These are phyloP conservation scores for Formica aserva DNA, from an alignment of 2,888 invertebrate genomes.

Conservation along the genomic window DNA sequence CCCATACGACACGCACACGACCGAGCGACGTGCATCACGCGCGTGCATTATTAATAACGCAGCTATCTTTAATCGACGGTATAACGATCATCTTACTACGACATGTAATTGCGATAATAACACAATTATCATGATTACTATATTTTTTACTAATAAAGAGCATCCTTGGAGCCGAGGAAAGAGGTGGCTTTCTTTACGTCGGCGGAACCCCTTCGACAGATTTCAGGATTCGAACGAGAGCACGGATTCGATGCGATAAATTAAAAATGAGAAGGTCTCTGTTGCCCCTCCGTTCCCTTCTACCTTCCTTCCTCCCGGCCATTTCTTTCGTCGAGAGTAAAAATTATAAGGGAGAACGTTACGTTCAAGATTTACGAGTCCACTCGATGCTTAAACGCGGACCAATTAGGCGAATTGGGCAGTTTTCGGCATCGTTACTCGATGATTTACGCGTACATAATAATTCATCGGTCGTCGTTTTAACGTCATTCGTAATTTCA, in stretches of 20 bases:
- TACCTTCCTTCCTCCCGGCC: neutral
- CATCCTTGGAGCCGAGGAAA: constrained; percentile 67
- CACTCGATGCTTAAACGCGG: constrained; percentile 21
- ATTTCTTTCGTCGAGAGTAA: neutral
- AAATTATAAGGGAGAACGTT: constrained; percentile 30
- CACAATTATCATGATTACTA: constrained; percentile 81
- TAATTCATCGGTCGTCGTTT: constrained; percentile 25
- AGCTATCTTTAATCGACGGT: constrained; percentile 76
- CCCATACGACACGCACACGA: constrained; percentile 52
- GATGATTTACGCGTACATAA: constrained; percentile 3
- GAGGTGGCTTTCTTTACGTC: constrained; percentile 13
- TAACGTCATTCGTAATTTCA: constrained; percentile 17
- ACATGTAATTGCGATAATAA: constrained; percentile 70
- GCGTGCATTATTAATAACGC: constrained; percentile 61
- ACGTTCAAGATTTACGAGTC: constrained; percentile 37
- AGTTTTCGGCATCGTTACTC: neutral
- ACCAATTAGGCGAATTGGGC: constrained; percentile 28
- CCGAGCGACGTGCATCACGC: constrained; percentile 64
- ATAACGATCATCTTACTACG: constrained; percentile 72
- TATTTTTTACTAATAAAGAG: constrained; percentile 85
- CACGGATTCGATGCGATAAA: constrained; percentile 7
- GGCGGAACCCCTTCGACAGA: neutral
- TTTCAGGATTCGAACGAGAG: constrained; percentile 4
- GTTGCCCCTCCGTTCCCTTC: neutral
- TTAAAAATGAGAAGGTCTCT: neutral